Evolutionary conservation across 1,140 invertebrate species (phyloP), one percentile per base, ranked within the genome.

Genomic region (Anoplophora glabripennis): DNA sequence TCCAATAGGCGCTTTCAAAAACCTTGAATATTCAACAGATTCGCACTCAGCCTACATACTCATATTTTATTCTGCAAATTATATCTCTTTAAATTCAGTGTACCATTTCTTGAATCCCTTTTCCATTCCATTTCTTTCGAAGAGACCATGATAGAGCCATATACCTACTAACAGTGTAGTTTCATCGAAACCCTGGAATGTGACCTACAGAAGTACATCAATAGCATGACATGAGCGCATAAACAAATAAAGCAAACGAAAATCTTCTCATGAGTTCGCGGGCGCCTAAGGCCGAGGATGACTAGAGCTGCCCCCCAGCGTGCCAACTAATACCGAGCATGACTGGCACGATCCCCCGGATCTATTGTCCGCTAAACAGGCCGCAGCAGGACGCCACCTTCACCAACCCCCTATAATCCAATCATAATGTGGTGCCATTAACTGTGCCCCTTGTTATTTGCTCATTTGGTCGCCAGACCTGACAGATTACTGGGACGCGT

Each of bases 331-430:
- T 64, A 64, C 61, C 57, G 48, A 56, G 53, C 52, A 64, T 64
- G 61, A 64, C 61, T 64, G 38, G 61, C 52, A 18, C 37, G 57
- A 60, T 57, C 57, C 61, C 61, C 53, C 53, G 51, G 57, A 41
- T 48, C 57, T 34, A 64, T 64, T 64, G 61, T 64, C 61, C 61
- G 52, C 57, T 64, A 64, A 64, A 64, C 57, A 64, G 57, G 37
- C 52, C 61, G 46, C 61, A 51, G 57, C 49, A 40, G 57, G 61
- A 52, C 34, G 53, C 61, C 57, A 64, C 61, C 57, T 60, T 64
- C 57, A 56, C 57, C 55, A 55, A 64, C 57, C 57, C 61, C 51
- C 61, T 54, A 59, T 63, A 63, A 59, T 63, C 61, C 61, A 58
- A 63, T 63, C 61, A 63, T 63, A 63, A 59, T 59, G 45, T 49